phyloP scores from a whole-genome alignment of 2,113 vertebrate genomes.

The Pluvialis apricaria region DNA sequence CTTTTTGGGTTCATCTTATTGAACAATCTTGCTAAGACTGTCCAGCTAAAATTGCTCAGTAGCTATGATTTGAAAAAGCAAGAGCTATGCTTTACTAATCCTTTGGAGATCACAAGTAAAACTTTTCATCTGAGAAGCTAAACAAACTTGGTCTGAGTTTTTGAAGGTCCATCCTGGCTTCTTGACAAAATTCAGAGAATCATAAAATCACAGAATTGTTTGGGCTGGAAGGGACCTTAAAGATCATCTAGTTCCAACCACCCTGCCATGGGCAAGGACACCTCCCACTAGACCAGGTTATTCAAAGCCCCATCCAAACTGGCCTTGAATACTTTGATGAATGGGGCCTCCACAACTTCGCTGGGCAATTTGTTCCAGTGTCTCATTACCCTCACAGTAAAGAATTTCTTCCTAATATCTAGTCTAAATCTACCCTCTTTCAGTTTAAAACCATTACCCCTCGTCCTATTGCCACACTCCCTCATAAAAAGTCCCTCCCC shows the following conservation, averaged over 20 bases:
- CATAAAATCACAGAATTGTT: background rate
- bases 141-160: background rate
- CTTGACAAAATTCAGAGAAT: background rate
- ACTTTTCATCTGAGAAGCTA: background rate
- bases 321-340: background rate
- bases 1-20: background rate
- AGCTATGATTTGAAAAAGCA: background rate
- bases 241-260: background rate
- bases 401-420: background rate
- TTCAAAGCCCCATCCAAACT: background rate
- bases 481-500: background rate
- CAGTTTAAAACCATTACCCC: background rate
- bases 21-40: background rate
- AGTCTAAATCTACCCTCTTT: background rate
- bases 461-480: background rate
- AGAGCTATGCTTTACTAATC: background rate
- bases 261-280: background rate
- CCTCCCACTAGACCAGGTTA: background rate
- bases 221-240: background rate
- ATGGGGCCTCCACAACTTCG: background rate
- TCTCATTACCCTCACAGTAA: background rate
- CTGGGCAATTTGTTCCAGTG: background rate
- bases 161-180: background rate
- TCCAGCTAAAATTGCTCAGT: background rate
- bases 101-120: background rate